Evolutionary conservation across 2,888 invertebrate species (phyloP).

Genomic region (Callinectes sapidus): DNA sequence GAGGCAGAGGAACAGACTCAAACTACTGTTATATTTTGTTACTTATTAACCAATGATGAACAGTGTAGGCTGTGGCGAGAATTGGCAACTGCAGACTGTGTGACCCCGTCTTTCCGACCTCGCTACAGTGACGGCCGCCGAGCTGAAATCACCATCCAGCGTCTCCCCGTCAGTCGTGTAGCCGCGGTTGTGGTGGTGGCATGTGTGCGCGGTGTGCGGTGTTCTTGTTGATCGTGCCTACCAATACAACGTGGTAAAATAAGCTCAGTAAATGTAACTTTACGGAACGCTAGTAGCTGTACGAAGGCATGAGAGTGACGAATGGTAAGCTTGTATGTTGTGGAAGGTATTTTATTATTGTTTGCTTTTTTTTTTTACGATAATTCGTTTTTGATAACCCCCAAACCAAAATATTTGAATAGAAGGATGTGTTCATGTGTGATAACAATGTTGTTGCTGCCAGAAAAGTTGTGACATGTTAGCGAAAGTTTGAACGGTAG

Average conservation of each 20-base stretch:
- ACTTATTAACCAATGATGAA: neutral
- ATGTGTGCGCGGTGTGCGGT: neutral
- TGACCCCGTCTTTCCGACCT: neutral
- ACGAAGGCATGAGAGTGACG: neutral
- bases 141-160: neutral
- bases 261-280: neutral
- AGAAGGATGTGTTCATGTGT: neutral
- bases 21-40: too few relatives aligned
- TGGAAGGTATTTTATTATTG: neutral
- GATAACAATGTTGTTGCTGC: neutral
- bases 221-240: neutral
- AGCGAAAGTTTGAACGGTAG: neutral
- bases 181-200: neutral
- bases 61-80: neutral
- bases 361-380: neutral
- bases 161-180: constrained; percentile 11
- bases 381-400: neutral
- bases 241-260: neutral
- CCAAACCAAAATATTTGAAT: neutral
- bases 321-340: neutral
- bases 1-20: too few relatives aligned
- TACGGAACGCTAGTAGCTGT: neutral
- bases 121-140: neutral
- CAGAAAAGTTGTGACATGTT: neutral
- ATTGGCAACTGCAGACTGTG: neutral